A percentile compares a stretch with the other conserved stretches of the same genome.
These are phyloP conservation scores for Dendropsophus ebraccatus DNA, from an alignment of 2,113 vertebrate species.

Conservation along the genomic window DNA sequence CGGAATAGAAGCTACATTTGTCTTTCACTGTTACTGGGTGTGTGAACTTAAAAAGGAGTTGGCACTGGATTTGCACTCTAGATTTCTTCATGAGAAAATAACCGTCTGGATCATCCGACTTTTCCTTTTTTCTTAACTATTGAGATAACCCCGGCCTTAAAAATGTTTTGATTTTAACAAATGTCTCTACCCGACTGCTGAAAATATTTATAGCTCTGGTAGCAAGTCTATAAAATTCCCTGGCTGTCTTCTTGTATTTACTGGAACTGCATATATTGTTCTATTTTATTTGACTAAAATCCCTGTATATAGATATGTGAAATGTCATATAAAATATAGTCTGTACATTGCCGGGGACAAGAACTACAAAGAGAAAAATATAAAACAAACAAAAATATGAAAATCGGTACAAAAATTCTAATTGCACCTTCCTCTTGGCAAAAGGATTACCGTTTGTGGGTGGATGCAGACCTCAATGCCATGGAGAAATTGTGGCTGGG, in stretches of 20 bases:
- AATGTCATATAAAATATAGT: background rate
- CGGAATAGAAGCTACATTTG: too few relatives aligned
- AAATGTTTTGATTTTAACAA: background rate
- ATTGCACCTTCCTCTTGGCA: background rate
- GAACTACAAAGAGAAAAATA: background rate
- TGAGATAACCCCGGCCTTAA: conserved; percentile 18
- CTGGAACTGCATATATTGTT: background rate
- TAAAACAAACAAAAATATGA: background rate
- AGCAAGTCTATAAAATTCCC: background rate
- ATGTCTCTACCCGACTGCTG: background rate
- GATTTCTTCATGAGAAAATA: conserved; percentile 20
- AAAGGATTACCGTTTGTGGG: background rate
- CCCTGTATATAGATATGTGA: background rate
- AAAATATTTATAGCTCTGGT: conserved; percentile 28
- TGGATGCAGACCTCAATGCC: background rate
- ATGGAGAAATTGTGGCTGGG: background rate
- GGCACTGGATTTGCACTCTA: background rate
- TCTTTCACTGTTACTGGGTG: background rate
- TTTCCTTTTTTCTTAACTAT: background rate
- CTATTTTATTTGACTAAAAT: background rate
- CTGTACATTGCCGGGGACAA: background rate
- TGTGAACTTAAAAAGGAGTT: conserved; percentile 12
- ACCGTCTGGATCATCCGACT: background rate
- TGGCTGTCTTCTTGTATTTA: background rate
- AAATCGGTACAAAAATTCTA: background rate